Evolutionary conservation across 2,888 invertebrate genomes (phyloP), one percentile per base, ranked within the genome.

Genomic region (Meiosimyza platycephala): DNA sequence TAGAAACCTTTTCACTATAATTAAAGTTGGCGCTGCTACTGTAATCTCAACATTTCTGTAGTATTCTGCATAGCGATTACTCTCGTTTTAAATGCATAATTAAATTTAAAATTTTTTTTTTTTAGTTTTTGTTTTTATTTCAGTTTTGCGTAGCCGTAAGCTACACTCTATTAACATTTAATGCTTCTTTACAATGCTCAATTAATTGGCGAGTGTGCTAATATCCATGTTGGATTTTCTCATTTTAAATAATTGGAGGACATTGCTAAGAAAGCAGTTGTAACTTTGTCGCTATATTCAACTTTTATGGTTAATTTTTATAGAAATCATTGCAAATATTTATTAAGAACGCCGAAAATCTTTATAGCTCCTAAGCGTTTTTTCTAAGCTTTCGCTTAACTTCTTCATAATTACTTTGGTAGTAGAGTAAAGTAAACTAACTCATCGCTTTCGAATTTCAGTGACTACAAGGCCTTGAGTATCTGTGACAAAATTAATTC

Each of bases 191-290:
- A 33, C 50, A 22, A 22, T 28, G 22, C 65, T 52, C 54, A 66
- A 72, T 72, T 72, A 60, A 60, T 60, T 63, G 72, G 66, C 54
- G 59, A 66, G 59, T 62, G 62, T 62, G 54, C 59, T 66, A 66
- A 66, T 72, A 33, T 60, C 48, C 48, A 50, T 15, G 55, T 51
- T 13, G 71, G 55, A 71, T 65, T 71, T 71, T 15, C 4, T 40
- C 1, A 9, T 9, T 9, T 9, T 40, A 40, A 40, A 3, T 28
- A 28, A 28, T 28, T 28, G 28, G 28, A 28, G 40, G 6, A 6
- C 9, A 40, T 40, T 9, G 40, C 40, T 5, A 40, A 40, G 6
- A 6, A 40, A 9, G 40, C 40, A 40, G 40, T 40, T 40, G 40
- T 3, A 60, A 33, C 15, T 11, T 33, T 40, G 28, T 33, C 3